These are phyloP conservation scores for Tauraco hartlaubi DNA, from an alignment of 2,797 vertebrate species.

Conservation along the genomic window DNA sequence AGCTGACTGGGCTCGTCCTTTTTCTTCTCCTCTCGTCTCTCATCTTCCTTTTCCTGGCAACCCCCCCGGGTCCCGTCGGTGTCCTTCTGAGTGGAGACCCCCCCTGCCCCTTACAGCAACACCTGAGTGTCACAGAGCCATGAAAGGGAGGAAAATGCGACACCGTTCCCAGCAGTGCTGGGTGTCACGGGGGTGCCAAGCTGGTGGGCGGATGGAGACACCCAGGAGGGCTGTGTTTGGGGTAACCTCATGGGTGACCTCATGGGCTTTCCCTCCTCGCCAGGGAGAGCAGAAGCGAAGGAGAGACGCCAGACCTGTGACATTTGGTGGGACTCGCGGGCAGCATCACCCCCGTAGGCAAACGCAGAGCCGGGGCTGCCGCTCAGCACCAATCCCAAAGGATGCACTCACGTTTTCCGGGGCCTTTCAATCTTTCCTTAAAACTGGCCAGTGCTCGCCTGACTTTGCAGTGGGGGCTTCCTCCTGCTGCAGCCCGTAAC, in stretches of 20 bases:
- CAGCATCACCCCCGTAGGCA: rapidly evolving
- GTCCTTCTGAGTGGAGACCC: conserved; percentile 54
- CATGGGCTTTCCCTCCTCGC: not conserved
- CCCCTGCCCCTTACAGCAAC: not conserved
- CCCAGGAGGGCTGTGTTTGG: not conserved
- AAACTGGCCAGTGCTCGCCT: not conserved
- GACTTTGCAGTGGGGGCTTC: not conserved
- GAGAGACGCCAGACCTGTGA: not conserved
- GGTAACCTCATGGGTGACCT: not conserved
- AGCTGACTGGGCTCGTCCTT: not conserved
- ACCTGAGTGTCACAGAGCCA: not conserved
- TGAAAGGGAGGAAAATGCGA: conserved; percentile 13
- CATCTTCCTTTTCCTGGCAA: conserved; percentile 23
- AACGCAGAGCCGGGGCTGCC: rapidly evolving
- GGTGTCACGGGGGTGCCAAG: rapidly evolving
- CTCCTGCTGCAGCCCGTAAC: rapidly evolving
- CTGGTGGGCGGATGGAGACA: not conserved
- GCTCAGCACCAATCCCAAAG: rapidly evolving
- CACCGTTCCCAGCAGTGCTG: rapidly evolving
- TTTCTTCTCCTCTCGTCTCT: not conserved
- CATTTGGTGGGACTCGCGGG: not conserved
- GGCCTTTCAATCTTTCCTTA: not conserved
- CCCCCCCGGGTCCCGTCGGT: not conserved
- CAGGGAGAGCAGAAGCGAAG: not conserved
- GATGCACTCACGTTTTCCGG: rapidly evolving